Evolutionary conservation across 2,888 invertebrate species (phyloP), one percentile per base, ranked within the genome.

Genomic region (Dynastes maya): DNA sequence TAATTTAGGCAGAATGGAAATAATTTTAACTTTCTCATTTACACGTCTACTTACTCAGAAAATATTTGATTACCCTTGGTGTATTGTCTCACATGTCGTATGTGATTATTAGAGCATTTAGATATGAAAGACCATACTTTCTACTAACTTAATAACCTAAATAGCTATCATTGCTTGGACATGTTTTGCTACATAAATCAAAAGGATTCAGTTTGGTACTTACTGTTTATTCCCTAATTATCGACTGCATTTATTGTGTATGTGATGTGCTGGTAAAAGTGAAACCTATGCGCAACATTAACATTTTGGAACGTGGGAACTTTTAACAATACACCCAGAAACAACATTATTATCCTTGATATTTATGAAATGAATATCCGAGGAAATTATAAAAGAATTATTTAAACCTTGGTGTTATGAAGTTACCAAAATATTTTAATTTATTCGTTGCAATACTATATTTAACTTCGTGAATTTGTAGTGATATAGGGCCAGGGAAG

Each of bases 301-400:
- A 63, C 22, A 22, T 63, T 63, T 63, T 27, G 63, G 63, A 63
- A 63, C 63, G 63, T 63, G 63, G 32, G 63, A 63, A 63, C 29
- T 11, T 63, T 5, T 3, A 63, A 29, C 2, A 63, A 61, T 61
- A 22, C 27, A 61, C 8, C 22, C 11, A 32, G 13, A 63, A 63
- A 63, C 29, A 11, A 32, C 29, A 11, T 13, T 63, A 32, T 13
- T 29, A 63, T 32, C 63, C 63, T 32, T 63, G 32, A 1, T 32
- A 32, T 29, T 2, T 32, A 32, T 32, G 3, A 6, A 16, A 55
- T 16, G 22, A n/a, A n/a, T 55, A 22, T 55, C 13, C n/a, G 55
- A 0, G 16, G 8, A 22, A 55, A 55, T 55, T 22, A 22, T 55
- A n/a, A 55, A n/a, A 16, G 55, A 55, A 55, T 55, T 55, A 55